Evolutionary conservation across 1,140 invertebrate genomes (phyloP), one percentile per base, ranked within the genome.

Genomic region (Saccostrea cuccullata): DNA sequence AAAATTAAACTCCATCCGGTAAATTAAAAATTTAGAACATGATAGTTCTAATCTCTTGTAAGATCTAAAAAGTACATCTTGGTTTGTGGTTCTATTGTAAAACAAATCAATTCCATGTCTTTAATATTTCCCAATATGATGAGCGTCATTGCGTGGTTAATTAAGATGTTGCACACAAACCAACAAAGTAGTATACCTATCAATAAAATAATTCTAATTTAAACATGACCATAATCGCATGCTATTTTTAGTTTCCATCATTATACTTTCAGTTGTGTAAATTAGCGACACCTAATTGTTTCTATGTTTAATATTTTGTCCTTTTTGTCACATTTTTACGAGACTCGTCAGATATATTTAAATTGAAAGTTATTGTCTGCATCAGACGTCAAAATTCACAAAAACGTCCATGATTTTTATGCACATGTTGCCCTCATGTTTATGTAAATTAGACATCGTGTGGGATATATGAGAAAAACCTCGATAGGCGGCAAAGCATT

Each of bases 401-500:
- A 13, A 17, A 30, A 47, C 12, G 0, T 30, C 30, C 26, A 77
- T 30, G 26, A 30, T 77, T 13, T 67, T 67, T 23, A 8, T 20
- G 23, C 60, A 20, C 5, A 67, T 9, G 6, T 2, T 6, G 60
- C 26, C 9, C 26, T 11, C 15, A 30, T 11, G 26, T 30, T 15
- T 77, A 77, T 77, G 70, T 26, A 15, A 77, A 77, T 77, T 23
- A 36, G 8, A 11, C 11, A 77, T 11, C 0, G 30, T 30, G 23
- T 77, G 2, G 23, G 23, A 30, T 77, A 77, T 30, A 77, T 77
- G 70, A 15, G 26, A 30, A 36, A 4, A 64, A 20, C 1, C 15
- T 64, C 70, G 70, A 30, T 9, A 36, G 23, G 70, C 70, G 70
- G 70, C 70, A 77, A 36, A 15, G 23, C 70, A 77, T 77, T 77